These are phyloP conservation scores for Unio pictorum DNA, from an alignment of 2,888 invertebrate species.

Conservation along the genomic window DNA sequence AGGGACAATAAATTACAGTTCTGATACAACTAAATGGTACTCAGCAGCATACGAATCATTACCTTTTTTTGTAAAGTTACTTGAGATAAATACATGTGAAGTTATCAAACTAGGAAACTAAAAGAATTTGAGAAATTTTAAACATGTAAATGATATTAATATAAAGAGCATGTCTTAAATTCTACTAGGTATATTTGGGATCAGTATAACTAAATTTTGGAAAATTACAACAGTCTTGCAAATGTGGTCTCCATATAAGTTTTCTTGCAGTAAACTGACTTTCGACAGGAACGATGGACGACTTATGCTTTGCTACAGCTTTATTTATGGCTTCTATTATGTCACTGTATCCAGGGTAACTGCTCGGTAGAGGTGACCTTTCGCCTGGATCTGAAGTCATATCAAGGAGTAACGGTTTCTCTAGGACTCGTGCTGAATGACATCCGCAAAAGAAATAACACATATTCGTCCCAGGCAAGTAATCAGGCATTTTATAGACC, in stretches of 20 bases:
- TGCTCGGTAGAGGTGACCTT: conserved; percentile 59
- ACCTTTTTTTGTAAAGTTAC: no score
- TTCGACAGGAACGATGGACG: conserved; percentile 44
- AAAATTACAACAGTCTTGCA: conserved; percentile 70
- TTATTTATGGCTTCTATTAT: conserved; percentile 33
- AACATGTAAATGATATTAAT: no score
- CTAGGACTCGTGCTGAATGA: conserved; percentile 59
- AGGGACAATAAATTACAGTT: no score
- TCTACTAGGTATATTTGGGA: conserved; percentile 16
- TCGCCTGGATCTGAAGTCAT: conserved; percentile 72
- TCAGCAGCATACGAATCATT: no score
- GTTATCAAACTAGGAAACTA: no score
- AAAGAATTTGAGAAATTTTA: no score
- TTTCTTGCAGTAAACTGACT: conserved; percentile 57
- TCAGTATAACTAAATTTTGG: conserved; percentile 61
- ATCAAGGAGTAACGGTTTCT: conserved; percentile 72
- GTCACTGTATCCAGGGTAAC: conserved; percentile 26
- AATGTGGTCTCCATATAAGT: conserved; percentile 63
- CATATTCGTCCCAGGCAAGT: conserved; percentile 53
- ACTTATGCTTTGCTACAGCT: conserved; percentile 50
- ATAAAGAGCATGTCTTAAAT: no score
- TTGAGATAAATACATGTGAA: no score
- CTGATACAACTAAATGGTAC: no score
- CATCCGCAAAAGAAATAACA: conserved; percentile 59
- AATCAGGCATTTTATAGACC: conserved; percentile 63